A percentile compares a stretch with the other conserved stretches of the same genome.
Evolutionary conservation across 1,140 invertebrate genomes (phyloP).

Genomic region (Macrobrachium rosenbergii): DNA sequence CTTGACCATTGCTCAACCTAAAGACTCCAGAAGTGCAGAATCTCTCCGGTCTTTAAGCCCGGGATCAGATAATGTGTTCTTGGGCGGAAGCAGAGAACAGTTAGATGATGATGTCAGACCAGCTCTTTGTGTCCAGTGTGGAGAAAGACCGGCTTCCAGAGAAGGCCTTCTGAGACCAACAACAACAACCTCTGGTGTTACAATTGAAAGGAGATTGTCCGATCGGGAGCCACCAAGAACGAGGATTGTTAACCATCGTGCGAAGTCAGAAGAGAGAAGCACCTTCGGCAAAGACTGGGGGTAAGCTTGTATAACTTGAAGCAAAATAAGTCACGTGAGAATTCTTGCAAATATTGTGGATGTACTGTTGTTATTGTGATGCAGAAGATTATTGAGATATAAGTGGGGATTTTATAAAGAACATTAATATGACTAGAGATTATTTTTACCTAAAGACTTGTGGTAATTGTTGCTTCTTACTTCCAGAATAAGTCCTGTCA

Average conservation of each 20-base stretch:
- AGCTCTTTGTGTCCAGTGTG: conserved; percentile 66
- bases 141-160: conserved; percentile 63
- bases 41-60: conserved; percentile 86
- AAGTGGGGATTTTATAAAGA: background rate
- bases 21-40: conserved; percentile 77
- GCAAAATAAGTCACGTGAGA: background rate
- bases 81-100: conserved; percentile 75
- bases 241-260: conserved; percentile 38
- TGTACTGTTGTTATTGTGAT: background rate
- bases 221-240: conserved; percentile 36
- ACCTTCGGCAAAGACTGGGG: conserved; percentile 59
- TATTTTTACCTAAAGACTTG: background rate
- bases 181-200: conserved; percentile 13
- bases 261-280: conserved; percentile 61
- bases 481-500: conserved; percentile 54
- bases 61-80: conserved; percentile 89
- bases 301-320: conserved; percentile 13
- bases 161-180: conserved; percentile 48
- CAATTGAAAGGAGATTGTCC: conserved; percentile 38
- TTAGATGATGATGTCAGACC: conserved; percentile 44
- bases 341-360: background rate
- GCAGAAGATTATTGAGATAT: background rate
- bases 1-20: conserved; percentile 43
- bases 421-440: background rate
- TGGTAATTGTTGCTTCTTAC: background rate